These are phyloP conservation scores for Acleris holmiana DNA, from an alignment of 2,888 invertebrate species.

Conservation along the genomic window DNA sequence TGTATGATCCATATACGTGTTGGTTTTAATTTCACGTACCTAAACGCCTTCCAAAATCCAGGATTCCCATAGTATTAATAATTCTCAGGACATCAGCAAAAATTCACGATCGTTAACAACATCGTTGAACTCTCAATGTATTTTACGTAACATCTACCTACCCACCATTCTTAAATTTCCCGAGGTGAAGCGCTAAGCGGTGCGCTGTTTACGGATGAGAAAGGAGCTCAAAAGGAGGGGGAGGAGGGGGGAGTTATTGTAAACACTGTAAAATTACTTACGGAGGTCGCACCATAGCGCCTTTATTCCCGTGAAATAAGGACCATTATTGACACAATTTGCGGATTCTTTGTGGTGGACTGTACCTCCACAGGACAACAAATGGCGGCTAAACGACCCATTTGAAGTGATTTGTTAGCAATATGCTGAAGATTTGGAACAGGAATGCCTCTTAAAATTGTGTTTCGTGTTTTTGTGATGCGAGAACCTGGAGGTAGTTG, in stretches of 20 bases:
- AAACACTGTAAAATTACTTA: slow-evolving; percentile 70
- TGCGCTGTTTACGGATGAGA: slow-evolving; percentile 74
- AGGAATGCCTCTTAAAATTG: slow-evolving; percentile 70
- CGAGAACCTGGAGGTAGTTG: slow-evolving; percentile 46
- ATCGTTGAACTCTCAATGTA: slow-evolving; percentile 4
- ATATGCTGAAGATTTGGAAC: slow-evolving; percentile 81
- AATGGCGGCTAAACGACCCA: slow-evolving; percentile 83
- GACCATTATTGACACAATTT: slow-evolving; percentile 24
- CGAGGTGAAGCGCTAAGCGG: slow-evolving; percentile 75
- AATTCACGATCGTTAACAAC: background rate
- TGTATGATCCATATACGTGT: no score
- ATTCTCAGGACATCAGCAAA: background rate
- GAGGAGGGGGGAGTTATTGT: slow-evolving; percentile 65
- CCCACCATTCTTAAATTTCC: slow-evolving; percentile 61
- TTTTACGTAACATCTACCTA: slow-evolving; percentile 26
- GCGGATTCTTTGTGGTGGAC: slow-evolving; percentile 12
- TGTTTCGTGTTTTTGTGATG: slow-evolving; percentile 53
- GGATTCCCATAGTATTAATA: background rate
- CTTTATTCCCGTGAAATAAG: slow-evolving; percentile 9
- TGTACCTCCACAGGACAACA: slow-evolving; percentile 64
- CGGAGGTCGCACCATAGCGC: background rate
- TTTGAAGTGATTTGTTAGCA: slow-evolving; percentile 83
- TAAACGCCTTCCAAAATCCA: no score
- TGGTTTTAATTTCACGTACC: no score
- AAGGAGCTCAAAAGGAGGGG: slow-evolving; percentile 70